A percentile compares a stretch with the other conserved stretches of the same genome.
phyloP scores from a whole-genome alignment of 1,140 invertebrate genomes.

The Trichonephila clavipes region DNA sequence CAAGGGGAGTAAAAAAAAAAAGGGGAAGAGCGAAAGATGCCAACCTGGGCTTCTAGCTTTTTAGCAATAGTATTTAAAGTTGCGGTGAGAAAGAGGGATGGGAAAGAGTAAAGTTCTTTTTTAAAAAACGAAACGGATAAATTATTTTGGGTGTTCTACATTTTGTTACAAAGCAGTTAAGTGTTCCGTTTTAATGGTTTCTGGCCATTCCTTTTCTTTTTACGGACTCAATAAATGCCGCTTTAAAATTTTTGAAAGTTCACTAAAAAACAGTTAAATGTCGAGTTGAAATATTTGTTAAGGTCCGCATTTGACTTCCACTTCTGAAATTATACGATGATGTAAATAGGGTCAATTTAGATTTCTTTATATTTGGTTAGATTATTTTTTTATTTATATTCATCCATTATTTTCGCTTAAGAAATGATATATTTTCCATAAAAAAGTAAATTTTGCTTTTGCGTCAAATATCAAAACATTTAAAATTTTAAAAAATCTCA shows the following conservation, averaged over 20 bases:
- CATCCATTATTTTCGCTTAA: no score
- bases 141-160: slow-evolving; percentile 52
- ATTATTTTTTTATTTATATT: no score
- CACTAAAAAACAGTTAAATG: no score
- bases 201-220: background rate
- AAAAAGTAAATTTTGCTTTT: no score
- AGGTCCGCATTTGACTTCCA: no score
- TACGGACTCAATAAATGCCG: background rate
- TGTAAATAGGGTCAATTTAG: no score
- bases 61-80: slow-evolving; percentile 39
- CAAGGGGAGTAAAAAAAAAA: slow-evolving; percentile 30
- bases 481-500: no score
- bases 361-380: no score
- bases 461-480: no score
- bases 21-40: background rate
- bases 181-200: slow-evolving; percentile 1
- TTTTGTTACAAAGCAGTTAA: slow-evolving; percentile 49
- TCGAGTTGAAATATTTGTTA: no score
- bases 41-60: slow-evolving; percentile 18
- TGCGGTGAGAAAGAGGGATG: slow-evolving; percentile 9
- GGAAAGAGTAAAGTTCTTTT: background rate
- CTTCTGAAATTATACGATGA: no score
- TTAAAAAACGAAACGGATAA: slow-evolving; percentile 17
- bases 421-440: no score
- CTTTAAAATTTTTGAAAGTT: background rate